phyloP scores from a whole-genome alignment of 2,888 invertebrate genomes.

The Agrochola litura region DNA sequence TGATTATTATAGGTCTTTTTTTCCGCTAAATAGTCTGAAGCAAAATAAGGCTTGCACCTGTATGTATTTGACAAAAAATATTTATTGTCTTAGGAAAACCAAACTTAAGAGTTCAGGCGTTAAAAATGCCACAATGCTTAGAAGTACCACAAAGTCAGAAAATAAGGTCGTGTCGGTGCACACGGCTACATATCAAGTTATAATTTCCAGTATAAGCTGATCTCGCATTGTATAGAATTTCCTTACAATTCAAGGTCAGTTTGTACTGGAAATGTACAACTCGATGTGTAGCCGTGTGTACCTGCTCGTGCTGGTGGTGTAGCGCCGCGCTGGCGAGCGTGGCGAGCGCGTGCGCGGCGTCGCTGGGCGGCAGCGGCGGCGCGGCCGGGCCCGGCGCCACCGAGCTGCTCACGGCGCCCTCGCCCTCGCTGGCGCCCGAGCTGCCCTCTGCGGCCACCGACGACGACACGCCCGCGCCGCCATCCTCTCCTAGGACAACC shows the following conservation, averaged over 20 bases:
- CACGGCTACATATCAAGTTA: too few species aligned
- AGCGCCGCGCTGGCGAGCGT: slow-evolving; percentile 94
- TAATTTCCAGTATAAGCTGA: too few species aligned
- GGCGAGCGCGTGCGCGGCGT: slow-evolving; percentile 92
- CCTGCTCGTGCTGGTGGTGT: slow-evolving; percentile 86
- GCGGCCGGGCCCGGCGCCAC: slow-evolving; percentile 87
- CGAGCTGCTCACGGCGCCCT: slow-evolving; percentile 80
- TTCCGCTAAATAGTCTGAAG: too few species aligned
- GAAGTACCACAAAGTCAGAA: background rate
- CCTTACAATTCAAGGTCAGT: too few species aligned
- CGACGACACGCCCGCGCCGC: slow-evolving; percentile 82
- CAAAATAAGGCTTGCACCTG: background rate
- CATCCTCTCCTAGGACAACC: slow-evolving; percentile 75
- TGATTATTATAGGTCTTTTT: background rate
- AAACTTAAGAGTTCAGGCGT: background rate
- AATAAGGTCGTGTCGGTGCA: background rate
- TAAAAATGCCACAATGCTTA: background rate
- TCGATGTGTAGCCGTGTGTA: slow-evolving; percentile 37
- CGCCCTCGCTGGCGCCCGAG: slow-evolving; percentile 70
- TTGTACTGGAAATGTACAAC: too few species aligned
- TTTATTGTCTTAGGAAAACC: background rate
- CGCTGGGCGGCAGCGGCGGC: slow-evolving; percentile 85
- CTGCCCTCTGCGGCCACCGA: slow-evolving; percentile 74
- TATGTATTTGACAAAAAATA: background rate
- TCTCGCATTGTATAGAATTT: too few species aligned